Percentiles rank a stretch among this genome's conserved stretches.
These are phyloP conservation scores for Aspidiotus rigidus DNA, from an alignment of 2,888 invertebrate species.

Conservation along the genomic window DNA sequence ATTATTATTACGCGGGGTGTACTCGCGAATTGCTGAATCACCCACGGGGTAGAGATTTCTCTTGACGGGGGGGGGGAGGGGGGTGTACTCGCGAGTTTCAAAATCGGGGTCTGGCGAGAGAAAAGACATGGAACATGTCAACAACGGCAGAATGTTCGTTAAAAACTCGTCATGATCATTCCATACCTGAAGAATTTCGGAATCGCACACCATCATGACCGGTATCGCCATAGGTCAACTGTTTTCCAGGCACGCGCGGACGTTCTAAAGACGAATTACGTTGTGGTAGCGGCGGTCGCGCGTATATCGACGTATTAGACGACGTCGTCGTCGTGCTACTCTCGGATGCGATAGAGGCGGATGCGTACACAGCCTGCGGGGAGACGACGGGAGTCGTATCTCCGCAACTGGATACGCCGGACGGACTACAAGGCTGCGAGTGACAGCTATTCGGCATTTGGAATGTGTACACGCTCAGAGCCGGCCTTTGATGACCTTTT, in stretches of 20 bases:
- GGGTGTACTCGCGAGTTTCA: too few species aligned
- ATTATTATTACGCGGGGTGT: too few species aligned
- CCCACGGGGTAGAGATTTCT: too few species aligned
- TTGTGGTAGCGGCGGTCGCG: slow-evolving; percentile 64
- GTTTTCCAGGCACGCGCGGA: slow-evolving; percentile 54
- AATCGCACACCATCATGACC: slow-evolving; percentile 4
- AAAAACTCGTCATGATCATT: not conserved
- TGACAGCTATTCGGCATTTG: slow-evolving; percentile 57
- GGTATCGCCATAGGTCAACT: slow-evolving; percentile 24
- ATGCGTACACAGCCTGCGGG: slow-evolving; percentile 38
- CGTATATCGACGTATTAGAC: slow-evolving; percentile 33
- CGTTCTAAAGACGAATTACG: slow-evolving; percentile 80
- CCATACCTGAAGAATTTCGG: slow-evolving; percentile 14
- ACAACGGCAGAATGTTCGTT: too few species aligned
- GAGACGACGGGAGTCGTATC: slow-evolving; percentile 39
- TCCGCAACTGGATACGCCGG: slow-evolving; percentile 31
- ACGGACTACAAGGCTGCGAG: slow-evolving; percentile 47
- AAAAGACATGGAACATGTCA: too few species aligned
- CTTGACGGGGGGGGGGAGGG: too few species aligned
- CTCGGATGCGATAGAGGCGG: slow-evolving; percentile 1
- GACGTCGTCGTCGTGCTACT: slow-evolving; percentile 6
- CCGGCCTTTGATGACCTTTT: slow-evolving; percentile 59
- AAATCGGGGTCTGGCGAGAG: too few species aligned
- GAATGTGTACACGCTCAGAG: slow-evolving; percentile 79
- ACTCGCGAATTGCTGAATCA: too few species aligned